Evolutionary conservation across 2,797 vertebrate species (phyloP).

Genomic region (Psittacula echo): DNA sequence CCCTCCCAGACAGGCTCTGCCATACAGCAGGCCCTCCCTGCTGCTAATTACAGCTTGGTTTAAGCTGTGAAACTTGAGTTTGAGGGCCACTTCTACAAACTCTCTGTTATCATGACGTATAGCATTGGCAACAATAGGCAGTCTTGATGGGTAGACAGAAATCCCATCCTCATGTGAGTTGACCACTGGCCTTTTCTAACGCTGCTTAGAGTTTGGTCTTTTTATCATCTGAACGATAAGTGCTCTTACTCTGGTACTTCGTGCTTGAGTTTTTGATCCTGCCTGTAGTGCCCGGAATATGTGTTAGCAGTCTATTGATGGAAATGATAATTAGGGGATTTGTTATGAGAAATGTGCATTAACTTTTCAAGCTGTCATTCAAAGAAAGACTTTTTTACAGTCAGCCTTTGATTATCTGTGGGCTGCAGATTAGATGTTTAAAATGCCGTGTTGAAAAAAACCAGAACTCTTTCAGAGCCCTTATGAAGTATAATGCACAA

Average conservation of each 20-base stretch:
- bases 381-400: constrained; percentile 53
- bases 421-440: constrained; percentile 40
- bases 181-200: not conserved
- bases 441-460: not conserved
- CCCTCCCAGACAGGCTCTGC: not conserved
- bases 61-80: not conserved
- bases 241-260: not conserved
- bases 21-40: not conserved
- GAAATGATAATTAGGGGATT: constrained; percentile 65
- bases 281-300: not conserved
- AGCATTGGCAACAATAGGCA: not conserved
- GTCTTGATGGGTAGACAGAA: not conserved
- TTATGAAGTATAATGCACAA: constrained; percentile 8
- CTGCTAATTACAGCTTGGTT: not conserved
- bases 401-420: constrained; percentile 44
- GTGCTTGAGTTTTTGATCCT: constrained; percentile 4
- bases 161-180: not conserved
- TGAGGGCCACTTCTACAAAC: not conserved
- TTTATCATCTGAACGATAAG: not conserved
- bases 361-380: constrained; percentile 66
- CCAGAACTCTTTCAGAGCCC: not conserved
- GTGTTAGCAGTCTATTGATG: constrained; percentile 43
- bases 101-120: not conserved
- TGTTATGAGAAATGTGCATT: constrained; percentile 51
- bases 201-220: constrained; percentile 7